Evolutionary conservation across 2,797 vertebrate genomes (phyloP), one percentile per base, ranked within the genome.

Genomic region (Chaetophractus vellerosus): DNA sequence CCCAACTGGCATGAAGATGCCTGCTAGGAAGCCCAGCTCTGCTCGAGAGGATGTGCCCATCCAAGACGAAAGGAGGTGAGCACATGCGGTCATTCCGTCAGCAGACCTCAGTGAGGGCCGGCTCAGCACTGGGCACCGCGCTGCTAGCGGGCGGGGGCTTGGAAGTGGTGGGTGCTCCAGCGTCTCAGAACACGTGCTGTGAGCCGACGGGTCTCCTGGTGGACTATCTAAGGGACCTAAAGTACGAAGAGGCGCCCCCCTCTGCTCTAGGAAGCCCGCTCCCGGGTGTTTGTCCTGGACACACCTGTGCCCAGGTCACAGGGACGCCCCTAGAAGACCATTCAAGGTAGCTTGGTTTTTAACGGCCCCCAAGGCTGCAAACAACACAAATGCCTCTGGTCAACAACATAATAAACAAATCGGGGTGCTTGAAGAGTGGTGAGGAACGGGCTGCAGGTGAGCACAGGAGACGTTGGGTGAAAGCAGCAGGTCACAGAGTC

Each of bases 391-490:
- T 0, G 31, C 14, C 41, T 33, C 15, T 55, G 52, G 6, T 6
- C 9, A 16, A 23, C 41, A 15, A n/a, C n/a, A n/a, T n/a, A 0
- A 18, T 8, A 2, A 2, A 23, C 4, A 2, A 8, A 5, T 33
- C 12, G 9, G 3, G 14, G 21, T 14, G 74, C n/a, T n/a, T 1
- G 0, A n/a, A 21, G 74, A 55, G 33, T 23, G 74, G 21, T 26
- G 21, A 19, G n/a, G n/a, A n/a, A n/a, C n/a, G n/a, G 52, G 52
- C 52, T 15, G 52, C 52, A 19, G 52, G 18, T 19, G n/a, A 16
- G 15, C 23, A 33, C 23, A 55, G 52, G 4, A 55, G 9, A 50
- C 50, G 15, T 2, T 50, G 50, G 15, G 52, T 18, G 52, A 18
- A 19, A 18, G 52, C 15, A 18, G 52, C 52, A 19, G 18, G 15